These are phyloP conservation scores for Girardia tigrina DNA, from an alignment of 2,888 invertebrate species.

Conservation along the genomic window DNA sequence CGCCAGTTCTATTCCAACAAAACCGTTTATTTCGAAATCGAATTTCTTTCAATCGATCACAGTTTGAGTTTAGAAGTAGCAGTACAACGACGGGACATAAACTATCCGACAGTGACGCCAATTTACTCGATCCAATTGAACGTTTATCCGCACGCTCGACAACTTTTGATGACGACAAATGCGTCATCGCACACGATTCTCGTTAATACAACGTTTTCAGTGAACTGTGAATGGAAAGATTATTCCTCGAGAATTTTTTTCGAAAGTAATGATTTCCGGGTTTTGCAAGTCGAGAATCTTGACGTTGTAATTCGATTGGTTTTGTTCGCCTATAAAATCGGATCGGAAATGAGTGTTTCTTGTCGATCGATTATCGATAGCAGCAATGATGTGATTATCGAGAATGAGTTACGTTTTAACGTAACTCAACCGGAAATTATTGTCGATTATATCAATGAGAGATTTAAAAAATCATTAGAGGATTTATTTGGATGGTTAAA, in stretches of 20 bases:
- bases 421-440: not conserved
- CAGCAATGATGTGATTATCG: not conserved
- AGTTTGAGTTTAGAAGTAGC: not conserved
- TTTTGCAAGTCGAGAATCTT: not conserved
- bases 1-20: not conserved
- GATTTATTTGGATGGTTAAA: not conserved
- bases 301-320: not conserved
- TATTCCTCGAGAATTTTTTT: not conserved
- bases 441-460: not conserved
- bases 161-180: not conserved
- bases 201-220: not conserved
- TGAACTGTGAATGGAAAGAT: constrained; percentile 12
- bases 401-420: not conserved
- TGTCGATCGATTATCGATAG: not conserved
- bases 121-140: not conserved
- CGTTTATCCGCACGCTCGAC: not conserved
- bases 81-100: not conserved
- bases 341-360: not conserved
- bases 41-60: not conserved
- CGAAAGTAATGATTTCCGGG: not conserved
- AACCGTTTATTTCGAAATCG: not conserved
- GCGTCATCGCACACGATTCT: not conserved
- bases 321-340: not conserved
- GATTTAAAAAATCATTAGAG: not conserved
- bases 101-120: not conserved